Percentiles rank a stretch among this genome's conserved stretches.
phyloP scores from a whole-genome alignment of 2,113 vertebrate species.

The Tursiops truncatus region DNA sequence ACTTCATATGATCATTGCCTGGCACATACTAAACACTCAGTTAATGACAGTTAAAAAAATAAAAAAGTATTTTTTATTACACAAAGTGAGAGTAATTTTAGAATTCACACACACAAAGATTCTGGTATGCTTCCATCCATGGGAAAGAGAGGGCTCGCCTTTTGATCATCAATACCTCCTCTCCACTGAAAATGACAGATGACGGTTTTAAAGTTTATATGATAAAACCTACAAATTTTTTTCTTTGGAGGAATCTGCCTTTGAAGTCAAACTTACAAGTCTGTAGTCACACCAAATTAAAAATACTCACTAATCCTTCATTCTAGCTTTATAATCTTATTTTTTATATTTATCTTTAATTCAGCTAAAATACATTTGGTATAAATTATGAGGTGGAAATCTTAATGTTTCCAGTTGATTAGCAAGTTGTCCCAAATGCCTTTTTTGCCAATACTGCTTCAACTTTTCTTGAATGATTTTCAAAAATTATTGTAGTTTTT shows the following conservation, averaged over 20 bases:
- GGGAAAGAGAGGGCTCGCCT: neutral
- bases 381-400: neutral
- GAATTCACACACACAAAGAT: neutral
- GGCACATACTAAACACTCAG: neutral
- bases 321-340: neutral
- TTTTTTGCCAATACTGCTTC: neutral
- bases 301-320: neutral
- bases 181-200: neutral
- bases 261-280: conserved; percentile 26
- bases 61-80: neutral
- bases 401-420: neutral
- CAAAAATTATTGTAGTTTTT: neutral
- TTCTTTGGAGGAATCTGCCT: neutral
- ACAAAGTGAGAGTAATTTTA: neutral
- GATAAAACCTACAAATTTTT: neutral
- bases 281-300: neutral
- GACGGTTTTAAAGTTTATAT: neutral
- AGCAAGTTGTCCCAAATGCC: neutral
- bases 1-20: neutral
- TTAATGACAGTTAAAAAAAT: conserved; percentile 9
- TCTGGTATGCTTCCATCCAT: neutral
- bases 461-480: conserved; percentile 23
- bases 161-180: neutral
- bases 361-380: neutral
- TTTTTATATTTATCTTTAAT: neutral